phyloP scores from a whole-genome alignment of 92 coral and sea anemone species.

The Phenganax stokvisi region DNA sequence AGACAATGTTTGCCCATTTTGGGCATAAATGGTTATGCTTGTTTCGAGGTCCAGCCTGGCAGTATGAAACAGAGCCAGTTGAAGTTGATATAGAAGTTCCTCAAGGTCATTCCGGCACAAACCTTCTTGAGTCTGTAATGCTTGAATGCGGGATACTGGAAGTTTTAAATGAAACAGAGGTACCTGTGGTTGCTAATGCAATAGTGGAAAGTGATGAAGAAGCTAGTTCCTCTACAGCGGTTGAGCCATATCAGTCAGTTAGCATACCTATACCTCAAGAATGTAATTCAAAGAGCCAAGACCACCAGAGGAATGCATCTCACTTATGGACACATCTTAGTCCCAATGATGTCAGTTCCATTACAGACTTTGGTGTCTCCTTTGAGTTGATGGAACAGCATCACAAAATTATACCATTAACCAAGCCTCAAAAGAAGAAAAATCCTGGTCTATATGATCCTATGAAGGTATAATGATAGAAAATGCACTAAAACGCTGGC shows the following conservation, averaged over 20 bases:
- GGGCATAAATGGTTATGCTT: conserved; percentile 41
- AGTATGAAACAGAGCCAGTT: not conserved
- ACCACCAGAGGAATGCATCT: conserved; percentile 16
- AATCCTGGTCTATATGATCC: conserved; percentile 5
- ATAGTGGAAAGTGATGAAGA: conserved; percentile 8
- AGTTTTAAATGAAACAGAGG: conserved; percentile 16
- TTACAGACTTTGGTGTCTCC: conserved; percentile 6
- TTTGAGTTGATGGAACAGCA: conserved; percentile 12
- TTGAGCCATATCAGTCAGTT: not conserved
- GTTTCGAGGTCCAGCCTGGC: conserved; percentile 25
- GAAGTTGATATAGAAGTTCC: conserved; percentile 6
- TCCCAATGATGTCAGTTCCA: conserved; percentile 10
- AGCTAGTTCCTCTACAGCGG: conserved; percentile 9
- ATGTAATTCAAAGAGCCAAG: conserved; percentile 7
- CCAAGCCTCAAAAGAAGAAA: conserved; percentile 17
- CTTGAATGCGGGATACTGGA: conserved; percentile 1
- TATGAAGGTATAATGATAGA: conserved; percentile 7
- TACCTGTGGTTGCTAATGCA: conserved; percentile 10
- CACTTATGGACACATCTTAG: conserved; percentile 18
- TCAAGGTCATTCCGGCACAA: conserved; percentile 2
- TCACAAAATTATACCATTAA: conserved; percentile 10
- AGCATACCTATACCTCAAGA: conserved; percentile 11
- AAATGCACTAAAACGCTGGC: not conserved
- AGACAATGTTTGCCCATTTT: conserved; percentile 40
- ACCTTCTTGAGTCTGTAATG: conserved; percentile 3